Evolutionary conservation across 2,888 invertebrate genomes (phyloP), one percentile per base, ranked within the genome.

Genomic region (Heliconius ethilla): DNA sequence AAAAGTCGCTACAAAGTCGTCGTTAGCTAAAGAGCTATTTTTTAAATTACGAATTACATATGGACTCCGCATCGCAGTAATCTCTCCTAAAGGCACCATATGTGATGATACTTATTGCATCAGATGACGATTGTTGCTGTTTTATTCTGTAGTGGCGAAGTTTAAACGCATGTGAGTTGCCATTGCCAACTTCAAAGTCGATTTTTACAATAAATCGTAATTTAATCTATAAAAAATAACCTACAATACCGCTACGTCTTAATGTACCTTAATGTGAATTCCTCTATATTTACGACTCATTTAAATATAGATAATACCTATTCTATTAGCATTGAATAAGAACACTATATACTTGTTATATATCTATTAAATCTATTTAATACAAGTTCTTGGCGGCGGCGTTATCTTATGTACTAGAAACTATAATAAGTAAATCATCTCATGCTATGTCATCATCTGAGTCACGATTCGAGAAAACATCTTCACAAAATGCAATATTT

Each of bases 221-320:
- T 33, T 18, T 2, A 1, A 22, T 33, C 2, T 40, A 13, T 37
- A 67, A 67, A 67, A 40, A n/a, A 15, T 37, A 29, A 67, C 37
- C 13, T 67, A 25, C 13, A 40, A 25, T 67, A 13, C 2, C n/a
- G 15, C 13, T 67, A 13, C n/a, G 37, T 37, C 6, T 27, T 27
- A 63, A 29, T 15, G 13, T 40, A 67, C 29, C 29, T 29, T 3
- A 37, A 67, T 67, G 37, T 67, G 2, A 37, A 67, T 40, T 67
- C 67, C n/a, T n/a, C n/a, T 40, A 67, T 7, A 67, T 67, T 40
- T 40, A 40, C 29, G 66, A 22, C 66, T 66, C 33, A 66, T 29
- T 66, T 66, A 29, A 66, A 59, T 59, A n/a, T n/a, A 59, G 55
- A 22, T 55, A 22, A 55, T 55, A 22, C 9, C 3, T 55, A 55